A percentile compares a stretch with the other conserved stretches of the same genome.
Conservation (phyloP, 1,140 invertebrate species). For the Coelopa frigida region DNA sequence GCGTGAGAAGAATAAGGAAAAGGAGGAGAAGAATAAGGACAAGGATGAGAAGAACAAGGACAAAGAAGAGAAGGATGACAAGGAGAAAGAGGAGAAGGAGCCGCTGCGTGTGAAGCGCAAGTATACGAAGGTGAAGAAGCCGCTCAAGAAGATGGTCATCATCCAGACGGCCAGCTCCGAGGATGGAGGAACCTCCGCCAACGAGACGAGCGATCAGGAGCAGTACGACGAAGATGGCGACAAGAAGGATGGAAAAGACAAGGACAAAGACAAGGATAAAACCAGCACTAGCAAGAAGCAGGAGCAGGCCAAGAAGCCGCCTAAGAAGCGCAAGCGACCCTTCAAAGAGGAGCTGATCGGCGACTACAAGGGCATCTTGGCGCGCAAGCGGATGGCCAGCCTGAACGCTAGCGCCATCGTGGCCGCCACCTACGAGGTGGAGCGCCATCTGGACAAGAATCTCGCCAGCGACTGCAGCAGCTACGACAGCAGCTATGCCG, state of each 20-base stretch:
- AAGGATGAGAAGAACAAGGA: conserved; percentile 20
- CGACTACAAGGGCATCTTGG: conserved; percentile 79
- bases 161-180: conserved; percentile 44
- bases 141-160: conserved; percentile 13
- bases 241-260: conserved; percentile 12
- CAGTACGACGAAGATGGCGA: conserved; percentile 6
- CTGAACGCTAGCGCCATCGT: conserved; percentile 87
- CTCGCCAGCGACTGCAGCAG: conserved; percentile 46
- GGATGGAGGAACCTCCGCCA: conserved; percentile 22
- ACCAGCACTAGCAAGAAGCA: conserved; percentile 15
- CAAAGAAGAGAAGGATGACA: conserved; percentile 1
- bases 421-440: conserved; percentile 82
- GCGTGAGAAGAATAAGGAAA: conserved; percentile 12
- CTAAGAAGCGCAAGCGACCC: conserved; percentile 47
- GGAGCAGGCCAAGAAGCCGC: conserved; percentile 26
- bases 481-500: conserved; percentile 44
- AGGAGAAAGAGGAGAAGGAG: conserved; percentile 10
- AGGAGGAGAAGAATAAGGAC: conserved; percentile 15
- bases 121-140: conserved; percentile 13
- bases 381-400: conserved; percentile 85
- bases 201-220: conserved; percentile 23
- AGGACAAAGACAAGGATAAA: conserved; percentile 18
- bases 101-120: conserved; percentile 13
- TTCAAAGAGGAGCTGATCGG: conserved; percentile 63
- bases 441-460: conserved; percentile 43